A percentile compares a stretch with the other conserved stretches of the same genome.
phyloP scores from a whole-genome alignment of 1,140 invertebrate genomes.

The Leptoteleia sp. region DNA sequence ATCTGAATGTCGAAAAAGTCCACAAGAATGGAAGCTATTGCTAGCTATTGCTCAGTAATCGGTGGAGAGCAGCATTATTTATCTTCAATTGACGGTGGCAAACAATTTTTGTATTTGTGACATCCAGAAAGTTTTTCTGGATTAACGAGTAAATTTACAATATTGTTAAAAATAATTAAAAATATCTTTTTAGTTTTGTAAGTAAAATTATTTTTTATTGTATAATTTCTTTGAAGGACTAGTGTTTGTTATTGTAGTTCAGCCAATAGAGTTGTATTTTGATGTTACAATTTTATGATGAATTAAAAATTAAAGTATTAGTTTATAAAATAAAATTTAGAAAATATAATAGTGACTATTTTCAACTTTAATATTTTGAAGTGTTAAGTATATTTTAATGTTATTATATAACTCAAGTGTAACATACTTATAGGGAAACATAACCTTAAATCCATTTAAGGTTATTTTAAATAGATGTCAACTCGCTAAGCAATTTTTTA shows the following conservation, averaged over 20 bases:
- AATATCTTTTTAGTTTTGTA: conserved; percentile 9
- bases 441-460: too few species aligned
- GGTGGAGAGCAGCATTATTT: conserved; percentile 72
- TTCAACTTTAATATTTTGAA: too few species aligned
- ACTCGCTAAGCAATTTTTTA: too few species aligned
- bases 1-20: too few species aligned
- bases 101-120: conserved; percentile 63
- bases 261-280: conserved; percentile 12
- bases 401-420: too few species aligned
- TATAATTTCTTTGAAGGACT: conserved; percentile 6
- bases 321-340: not conserved
- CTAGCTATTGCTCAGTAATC: too few species aligned
- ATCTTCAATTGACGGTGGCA: conserved; percentile 70
- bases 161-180: conserved; percentile 2
- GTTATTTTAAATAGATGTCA: too few species aligned
- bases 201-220: not conserved
- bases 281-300: not conserved
- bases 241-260: conserved; percentile 34
- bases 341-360: too few species aligned
- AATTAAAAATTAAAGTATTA: conserved; percentile 5
- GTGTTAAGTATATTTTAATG: too few species aligned
- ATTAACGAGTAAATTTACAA: conserved; percentile 63
- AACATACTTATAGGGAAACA: too few species aligned
- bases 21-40: too few species aligned
- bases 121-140: conserved; percentile 69